A percentile compares a stretch with the other conserved stretches of the same genome.
Conservation (phyloP, 1,140 invertebrate species). For the Monochamus saltuarius region DNA sequence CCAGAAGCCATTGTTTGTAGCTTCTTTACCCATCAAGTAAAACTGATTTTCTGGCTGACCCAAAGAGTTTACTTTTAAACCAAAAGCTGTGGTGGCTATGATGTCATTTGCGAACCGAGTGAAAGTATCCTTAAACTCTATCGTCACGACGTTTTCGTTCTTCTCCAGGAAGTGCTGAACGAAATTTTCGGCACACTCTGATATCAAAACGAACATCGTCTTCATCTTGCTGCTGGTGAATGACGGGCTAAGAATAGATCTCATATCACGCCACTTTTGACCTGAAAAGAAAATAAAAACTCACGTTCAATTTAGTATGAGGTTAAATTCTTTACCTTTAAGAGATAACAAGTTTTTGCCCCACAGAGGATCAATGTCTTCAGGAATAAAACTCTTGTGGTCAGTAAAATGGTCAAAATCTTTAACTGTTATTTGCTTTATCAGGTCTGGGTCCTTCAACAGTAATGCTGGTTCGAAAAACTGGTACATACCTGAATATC, state of each 20-base stretch:
- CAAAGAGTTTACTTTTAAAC: constrained; percentile 46
- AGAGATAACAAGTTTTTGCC: constrained; percentile 51
- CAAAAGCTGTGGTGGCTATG: constrained; percentile 49
- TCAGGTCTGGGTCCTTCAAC: constrained; percentile 49
- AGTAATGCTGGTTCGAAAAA: constrained; percentile 43
- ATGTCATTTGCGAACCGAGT: constrained; percentile 42
- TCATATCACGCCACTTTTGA: constrained; percentile 49
- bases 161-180: constrained; percentile 36
- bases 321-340: constrained; percentile 22
- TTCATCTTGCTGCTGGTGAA: constrained; percentile 51
- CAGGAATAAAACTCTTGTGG: constrained; percentile 40
- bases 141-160: constrained; percentile 10
- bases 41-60: constrained; percentile 45
- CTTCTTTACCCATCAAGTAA: constrained; percentile 41
- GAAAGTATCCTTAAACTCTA: constrained; percentile 19
- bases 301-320: too few relatives aligned
- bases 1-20: constrained; percentile 39
- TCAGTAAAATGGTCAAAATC: constrained; percentile 56
- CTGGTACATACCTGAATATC: constrained; percentile 40
- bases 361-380: constrained; percentile 56
- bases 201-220: constrained; percentile 44
- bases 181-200: constrained; percentile 39
- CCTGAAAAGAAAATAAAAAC: constrained; percentile 32
- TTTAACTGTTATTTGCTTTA: constrained; percentile 53
- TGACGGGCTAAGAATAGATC: constrained; percentile 46